Percentiles rank a stretch among this genome's conserved stretches.
Evolutionary conservation across 2,888 invertebrate genomes (phyloP).

Genomic region (Lapara coniferarum): DNA sequence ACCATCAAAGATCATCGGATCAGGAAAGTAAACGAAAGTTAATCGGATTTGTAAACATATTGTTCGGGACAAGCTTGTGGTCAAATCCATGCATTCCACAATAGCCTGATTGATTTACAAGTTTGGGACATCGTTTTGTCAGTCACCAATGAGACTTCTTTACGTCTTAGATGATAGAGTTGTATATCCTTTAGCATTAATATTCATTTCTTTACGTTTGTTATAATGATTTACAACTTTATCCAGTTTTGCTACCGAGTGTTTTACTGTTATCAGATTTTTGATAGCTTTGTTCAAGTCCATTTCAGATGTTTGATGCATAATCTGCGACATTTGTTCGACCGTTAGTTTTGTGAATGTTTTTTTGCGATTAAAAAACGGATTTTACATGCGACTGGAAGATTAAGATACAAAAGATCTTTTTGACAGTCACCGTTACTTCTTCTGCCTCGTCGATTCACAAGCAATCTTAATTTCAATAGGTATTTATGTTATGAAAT

Average conservation of each 20-base stretch:
- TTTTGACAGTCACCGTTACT: conserved; percentile 20
- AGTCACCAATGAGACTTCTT: conserved; percentile 6
- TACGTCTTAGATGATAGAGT: conserved; percentile 11
- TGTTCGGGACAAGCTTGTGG: conserved; percentile 58
- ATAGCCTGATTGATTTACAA: conserved; percentile 60
- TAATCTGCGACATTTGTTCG: conserved; percentile 18
- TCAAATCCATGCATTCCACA: conserved; percentile 43
- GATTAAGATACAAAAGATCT: conserved; percentile 6
- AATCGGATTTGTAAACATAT: conserved; percentile 75
- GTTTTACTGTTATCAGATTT: conserved; percentile 26
- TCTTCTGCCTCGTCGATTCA: neutral
- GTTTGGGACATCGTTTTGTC: conserved; percentile 39
- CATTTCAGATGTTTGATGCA: conserved; percentile 10
- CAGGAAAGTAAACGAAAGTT: conserved; percentile 60
- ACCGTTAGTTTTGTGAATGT: conserved; percentile 17
- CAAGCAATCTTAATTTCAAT: neutral
- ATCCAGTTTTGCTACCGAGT: conserved; percentile 29
- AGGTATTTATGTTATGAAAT: neutral
- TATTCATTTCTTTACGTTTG: conserved; percentile 17
- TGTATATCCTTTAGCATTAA: conserved; percentile 2
- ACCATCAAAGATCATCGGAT: conserved; percentile 56
- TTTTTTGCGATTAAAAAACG: conserved; percentile 23
- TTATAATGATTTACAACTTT: conserved; percentile 28
- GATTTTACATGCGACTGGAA: conserved; percentile 9
- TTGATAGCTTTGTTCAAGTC: conserved; percentile 7